Evolutionary conservation across 2,113 vertebrate genomes (phyloP).

Genomic region (Nipponia nippon): DNA sequence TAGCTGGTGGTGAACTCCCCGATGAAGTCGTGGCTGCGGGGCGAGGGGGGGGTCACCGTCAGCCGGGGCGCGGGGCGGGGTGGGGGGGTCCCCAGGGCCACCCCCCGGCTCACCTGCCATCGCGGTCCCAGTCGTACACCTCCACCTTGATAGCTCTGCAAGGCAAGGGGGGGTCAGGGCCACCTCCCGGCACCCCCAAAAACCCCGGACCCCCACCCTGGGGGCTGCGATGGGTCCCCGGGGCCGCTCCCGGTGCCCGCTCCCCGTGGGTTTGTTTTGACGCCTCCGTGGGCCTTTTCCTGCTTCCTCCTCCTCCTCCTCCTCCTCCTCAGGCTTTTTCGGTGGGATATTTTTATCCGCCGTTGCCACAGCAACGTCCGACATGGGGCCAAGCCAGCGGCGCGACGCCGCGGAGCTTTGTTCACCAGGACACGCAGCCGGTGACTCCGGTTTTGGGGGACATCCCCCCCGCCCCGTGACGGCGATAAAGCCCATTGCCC

Average conservation of each 20-base stretch:
- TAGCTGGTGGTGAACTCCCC: conserved; percentile 97
- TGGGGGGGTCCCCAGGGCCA: rapidly evolving
- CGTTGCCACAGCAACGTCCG: conserved; percentile 30
- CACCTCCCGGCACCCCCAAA: rapidly evolving
- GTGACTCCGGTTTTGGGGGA: not conserved
- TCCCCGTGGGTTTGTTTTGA: not conserved
- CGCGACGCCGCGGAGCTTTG: not conserved
- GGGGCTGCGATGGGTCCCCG: not conserved
- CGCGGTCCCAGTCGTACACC: conserved; percentile 93
- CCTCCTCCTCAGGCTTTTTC: not conserved
- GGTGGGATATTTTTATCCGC: conserved; percentile 25
- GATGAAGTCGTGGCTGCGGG: conserved; percentile 91
- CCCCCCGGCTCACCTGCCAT: conserved; percentile 80
- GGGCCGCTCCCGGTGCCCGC: rapidly evolving
- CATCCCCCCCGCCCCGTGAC: too few relatives aligned
- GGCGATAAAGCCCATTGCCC: not conserved
- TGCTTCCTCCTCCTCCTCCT: not conserved
- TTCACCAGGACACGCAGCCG: not conserved
- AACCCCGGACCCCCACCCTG: not conserved
- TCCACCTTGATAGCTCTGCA: conserved; percentile 94
- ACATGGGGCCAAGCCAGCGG: not conserved
- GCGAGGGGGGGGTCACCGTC: not conserved
- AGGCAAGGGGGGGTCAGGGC: not conserved
- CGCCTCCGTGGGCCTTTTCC: not conserved
- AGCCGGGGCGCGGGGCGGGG: rapidly evolving